A percentile compares a stretch with the other conserved stretches of the same genome.
phyloP scores from a whole-genome alignment of 2,888 invertebrate genomes.

The Anoplius nigerrimus region DNA sequence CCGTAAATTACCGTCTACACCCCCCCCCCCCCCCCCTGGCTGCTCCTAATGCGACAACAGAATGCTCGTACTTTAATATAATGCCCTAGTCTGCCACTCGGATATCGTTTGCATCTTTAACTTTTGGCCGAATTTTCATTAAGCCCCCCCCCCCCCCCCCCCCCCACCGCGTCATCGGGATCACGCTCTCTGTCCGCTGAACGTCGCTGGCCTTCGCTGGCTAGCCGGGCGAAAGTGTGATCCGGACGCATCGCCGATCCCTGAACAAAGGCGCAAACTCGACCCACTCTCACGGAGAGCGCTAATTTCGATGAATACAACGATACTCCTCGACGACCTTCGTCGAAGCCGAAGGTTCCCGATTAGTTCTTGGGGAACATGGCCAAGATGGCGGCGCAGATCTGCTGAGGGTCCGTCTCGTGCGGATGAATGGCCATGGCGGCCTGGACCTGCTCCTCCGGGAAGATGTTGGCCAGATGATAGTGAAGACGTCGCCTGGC shows the following conservation, averaged over 20 bases:
- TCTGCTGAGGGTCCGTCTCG: slow-evolving; percentile 91
- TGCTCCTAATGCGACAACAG: slow-evolving; percentile 27
- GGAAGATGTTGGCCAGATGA: slow-evolving; percentile 93
- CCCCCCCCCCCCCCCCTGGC: no score
- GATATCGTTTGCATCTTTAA: neutral
- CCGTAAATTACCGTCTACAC: slow-evolving; percentile 18
- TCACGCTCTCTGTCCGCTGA: slow-evolving; percentile 14
- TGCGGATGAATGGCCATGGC: slow-evolving; percentile 93
- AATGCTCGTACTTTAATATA: slow-evolving; percentile 53
- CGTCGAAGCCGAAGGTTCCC: neutral
- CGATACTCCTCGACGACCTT: neutral
- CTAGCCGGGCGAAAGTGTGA: slow-evolving; percentile 29
- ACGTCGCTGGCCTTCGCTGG: slow-evolving; percentile 19
- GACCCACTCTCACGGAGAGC: slow-evolving; percentile 19
- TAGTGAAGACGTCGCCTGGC: slow-evolving; percentile 87
- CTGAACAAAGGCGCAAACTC: no score
- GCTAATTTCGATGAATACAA: slow-evolving; percentile 4
- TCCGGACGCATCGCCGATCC: neutral
- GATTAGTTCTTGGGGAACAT: slow-evolving; percentile 80
- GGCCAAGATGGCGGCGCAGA: slow-evolving; percentile 90
- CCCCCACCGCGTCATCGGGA: neutral
- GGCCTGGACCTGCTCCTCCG: slow-evolving; percentile 90
- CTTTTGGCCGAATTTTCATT: neutral
- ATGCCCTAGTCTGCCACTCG: slow-evolving; percentile 58
- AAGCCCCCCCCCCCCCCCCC: no score